Evolutionary conservation across 2,888 invertebrate genomes (phyloP), one percentile per base, ranked within the genome.

Genomic region (Belgica antarctica): DNA sequence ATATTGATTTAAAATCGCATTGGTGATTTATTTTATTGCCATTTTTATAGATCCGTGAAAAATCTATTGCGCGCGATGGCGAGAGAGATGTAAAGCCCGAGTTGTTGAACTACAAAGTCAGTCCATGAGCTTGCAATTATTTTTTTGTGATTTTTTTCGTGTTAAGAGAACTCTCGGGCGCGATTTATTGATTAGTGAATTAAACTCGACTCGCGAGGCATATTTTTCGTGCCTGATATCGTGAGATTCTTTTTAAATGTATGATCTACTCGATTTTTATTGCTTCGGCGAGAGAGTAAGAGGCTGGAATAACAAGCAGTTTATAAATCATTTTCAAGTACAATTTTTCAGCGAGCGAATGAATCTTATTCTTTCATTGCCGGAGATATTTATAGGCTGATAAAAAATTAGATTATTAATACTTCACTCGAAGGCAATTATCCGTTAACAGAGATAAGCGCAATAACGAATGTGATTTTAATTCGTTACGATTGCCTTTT

Each of bases 121-220:
- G n/a, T 66, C 52, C 66, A 52, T 68, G 68, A 68, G 52, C 24
- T 47, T 47, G 68, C 68, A 68, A 68, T 68, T 68, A 68, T 68
- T 68, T 34, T 31, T 62, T 62, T 52, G 59, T 27, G 52, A 41
- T 41, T 10, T 41, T 52, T 52, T 52, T 52, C 52, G 52, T 52
- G 52, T 52, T 52, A 27, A 24, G 59, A 1, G 27, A 24, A 59
- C n/a, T 59, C 27, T 27, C n/a, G 27, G 19, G 57, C 27, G 68
- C 68, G 68, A 68, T 68, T 68, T 68, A 68, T 68, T 68, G 68
- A 68, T 68, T 57, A 68, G 31, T 57, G 68, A 68, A 68, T 31
- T 68, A 19, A 68, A 57, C 22, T 52, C 22, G n/a, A 47, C 65
- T 61, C 61, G 57, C 25, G 10, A 31, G 19, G 41, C 63, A 41